Conservation (phyloP, 2,113 vertebrate genomes). For the Hippocampus mohnikei region DNA sequence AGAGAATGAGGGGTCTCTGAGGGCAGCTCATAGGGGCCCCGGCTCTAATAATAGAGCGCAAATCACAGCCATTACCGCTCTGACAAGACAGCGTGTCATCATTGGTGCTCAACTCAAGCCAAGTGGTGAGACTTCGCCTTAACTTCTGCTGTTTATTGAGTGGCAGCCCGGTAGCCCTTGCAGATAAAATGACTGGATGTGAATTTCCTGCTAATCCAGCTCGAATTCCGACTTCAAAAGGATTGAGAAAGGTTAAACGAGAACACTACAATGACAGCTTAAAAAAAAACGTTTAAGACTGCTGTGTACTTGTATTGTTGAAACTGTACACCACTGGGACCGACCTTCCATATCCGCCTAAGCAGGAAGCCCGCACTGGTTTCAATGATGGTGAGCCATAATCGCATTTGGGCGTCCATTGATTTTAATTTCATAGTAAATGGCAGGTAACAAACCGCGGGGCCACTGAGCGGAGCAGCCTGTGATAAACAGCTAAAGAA, state of each 20-base stretch:
- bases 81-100: conserved; percentile 71
- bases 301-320: conserved; percentile 14
- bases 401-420: conserved; percentile 67
- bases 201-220: conserved; percentile 24
- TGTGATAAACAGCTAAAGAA: conserved; percentile 81
- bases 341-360: conserved; percentile 64
- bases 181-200: conserved; percentile 7
- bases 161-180: conserved; percentile 26
- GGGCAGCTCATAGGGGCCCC: conserved; percentile 57
- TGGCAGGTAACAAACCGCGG: conserved; percentile 74
- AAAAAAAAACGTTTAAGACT: conserved; percentile 16
- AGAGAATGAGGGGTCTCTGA: conserved; percentile 56
- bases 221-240: not conserved
- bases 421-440: conserved; percentile 82
- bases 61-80: conserved; percentile 69
- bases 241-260: conserved; percentile 5
- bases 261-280: not conserved
- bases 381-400: conserved; percentile 56
- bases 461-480: conserved; percentile 58
- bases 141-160: conserved; percentile 57
- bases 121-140: conserved; percentile 52
- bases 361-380: conserved; percentile 57
- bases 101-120: conserved; percentile 53
- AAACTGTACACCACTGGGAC: conserved; percentile 31
- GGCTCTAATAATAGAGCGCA: conserved; percentile 72